Evolutionary conservation across 2,888 invertebrate species (phyloP).

Genomic region (Amiota communis): DNA sequence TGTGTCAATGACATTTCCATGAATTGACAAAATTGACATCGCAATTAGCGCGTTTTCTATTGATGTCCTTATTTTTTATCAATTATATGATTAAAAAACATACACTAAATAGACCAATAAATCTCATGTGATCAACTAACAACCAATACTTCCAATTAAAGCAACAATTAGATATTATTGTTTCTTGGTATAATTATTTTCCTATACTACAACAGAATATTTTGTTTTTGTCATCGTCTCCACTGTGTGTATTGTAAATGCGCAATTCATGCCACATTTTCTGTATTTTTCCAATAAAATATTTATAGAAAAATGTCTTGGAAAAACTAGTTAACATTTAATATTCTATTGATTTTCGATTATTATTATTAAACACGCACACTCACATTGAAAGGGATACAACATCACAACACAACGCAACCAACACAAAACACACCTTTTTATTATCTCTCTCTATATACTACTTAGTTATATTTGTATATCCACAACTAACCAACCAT

Average conservation of each 20-base stretch:
- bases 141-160: too few relatives aligned
- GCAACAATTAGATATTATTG: too few relatives aligned
- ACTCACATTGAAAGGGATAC: neutral
- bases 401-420: too few relatives aligned
- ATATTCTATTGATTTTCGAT: slow-evolving; percentile 26
- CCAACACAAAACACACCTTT: too few relatives aligned
- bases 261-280: neutral
- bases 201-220: neutral
- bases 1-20: neutral
- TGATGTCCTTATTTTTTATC: too few relatives aligned
- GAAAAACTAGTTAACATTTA: slow-evolving; percentile 12
- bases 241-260: neutral
- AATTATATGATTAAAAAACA: too few relatives aligned
- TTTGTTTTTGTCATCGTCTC: slow-evolving; percentile 14
- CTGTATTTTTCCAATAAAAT: slow-evolving; percentile 47
- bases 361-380: slow-evolving; percentile 6
- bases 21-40: neutral
- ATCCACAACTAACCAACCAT: too few relatives aligned
- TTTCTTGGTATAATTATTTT: neutral
- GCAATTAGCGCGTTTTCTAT: too few relatives aligned
- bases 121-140: too few relatives aligned
- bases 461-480: too few relatives aligned
- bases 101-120: too few relatives aligned
- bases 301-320: slow-evolving; percentile 48
- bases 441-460: too few relatives aligned